Percentiles rank a stretch among this genome's conserved stretches.
Conservation (phyloP, 2,888 invertebrate genomes). For the Cheilosia impressa region DNA sequence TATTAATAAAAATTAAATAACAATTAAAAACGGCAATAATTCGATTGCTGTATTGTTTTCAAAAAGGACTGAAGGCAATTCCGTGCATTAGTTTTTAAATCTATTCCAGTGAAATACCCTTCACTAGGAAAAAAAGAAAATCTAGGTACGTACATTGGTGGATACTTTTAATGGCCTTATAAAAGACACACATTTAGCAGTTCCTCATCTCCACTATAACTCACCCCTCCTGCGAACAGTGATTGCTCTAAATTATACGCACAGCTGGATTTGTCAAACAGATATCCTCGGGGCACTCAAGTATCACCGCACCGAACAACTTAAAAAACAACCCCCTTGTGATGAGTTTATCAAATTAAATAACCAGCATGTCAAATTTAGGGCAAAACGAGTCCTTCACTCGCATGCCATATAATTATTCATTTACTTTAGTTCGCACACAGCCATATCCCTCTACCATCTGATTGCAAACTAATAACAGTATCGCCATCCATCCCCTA, state of each 20-base stretch:
- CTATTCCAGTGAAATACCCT: no score
- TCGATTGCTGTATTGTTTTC: no score
- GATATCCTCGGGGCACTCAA: conserved; percentile 55
- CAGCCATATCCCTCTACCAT: conserved; percentile 21
- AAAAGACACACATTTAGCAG: no score
- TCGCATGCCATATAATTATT: conserved; percentile 66
- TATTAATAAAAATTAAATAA: no score
- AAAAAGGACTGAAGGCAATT: no score
- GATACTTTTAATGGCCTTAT: no score
- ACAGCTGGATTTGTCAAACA: conserved; percentile 66
- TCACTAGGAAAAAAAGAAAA: no score
- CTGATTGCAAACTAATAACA: conserved; percentile 76
- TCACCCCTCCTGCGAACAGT: conserved; percentile 12
- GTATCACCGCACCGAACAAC: conserved; percentile 9
- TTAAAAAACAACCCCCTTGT: neutral
- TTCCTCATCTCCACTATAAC: neutral
- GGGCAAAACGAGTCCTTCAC: conserved; percentile 49
- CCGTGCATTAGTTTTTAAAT: no score
- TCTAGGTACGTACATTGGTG: no score
- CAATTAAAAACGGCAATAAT: no score
- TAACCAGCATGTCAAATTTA: conserved; percentile 73
- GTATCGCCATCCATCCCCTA: conserved; percentile 66
- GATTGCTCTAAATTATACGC: conserved; percentile 59
- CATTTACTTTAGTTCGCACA: conserved; percentile 48
- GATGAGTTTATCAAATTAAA: conserved; percentile 66